phyloP scores from a whole-genome alignment of 1,140 invertebrate species.

The Heliconius eleuchia region DNA sequence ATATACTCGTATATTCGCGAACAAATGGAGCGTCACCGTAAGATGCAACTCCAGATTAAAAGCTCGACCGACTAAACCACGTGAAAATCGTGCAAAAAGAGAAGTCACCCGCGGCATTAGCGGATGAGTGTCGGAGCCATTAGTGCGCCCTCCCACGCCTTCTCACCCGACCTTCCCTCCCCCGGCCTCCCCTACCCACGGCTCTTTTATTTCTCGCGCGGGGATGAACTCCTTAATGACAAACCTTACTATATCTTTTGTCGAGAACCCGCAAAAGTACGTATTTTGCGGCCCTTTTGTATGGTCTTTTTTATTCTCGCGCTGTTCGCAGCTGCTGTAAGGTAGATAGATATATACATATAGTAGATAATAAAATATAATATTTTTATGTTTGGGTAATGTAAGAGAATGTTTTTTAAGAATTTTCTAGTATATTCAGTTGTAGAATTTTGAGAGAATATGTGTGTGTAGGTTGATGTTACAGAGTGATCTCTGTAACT shows the following conservation, averaged over 20 bases:
- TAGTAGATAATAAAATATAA: neutral
- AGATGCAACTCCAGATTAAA: slow-evolving; percentile 79
- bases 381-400: neutral
- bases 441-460: neutral
- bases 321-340: slow-evolving; percentile 54
- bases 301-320: slow-evolving; percentile 72
- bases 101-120: slow-evolving; percentile 79
- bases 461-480: neutral
- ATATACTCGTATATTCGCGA: slow-evolving; percentile 42
- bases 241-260: slow-evolving; percentile 81
- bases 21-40: slow-evolving; percentile 72
- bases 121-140: slow-evolving; percentile 80
- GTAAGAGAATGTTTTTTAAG: neutral
- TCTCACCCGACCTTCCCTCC: slow-evolving; percentile 48
- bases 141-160: slow-evolving; percentile 60
- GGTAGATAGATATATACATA: slow-evolving; percentile 30
- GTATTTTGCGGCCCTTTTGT: slow-evolving; percentile 80
- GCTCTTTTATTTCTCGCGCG: slow-evolving; percentile 80
- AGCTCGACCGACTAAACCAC: slow-evolving; percentile 78
- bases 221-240: slow-evolving; percentile 81
- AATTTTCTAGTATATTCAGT: neutral
- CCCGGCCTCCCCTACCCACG: slow-evolving; percentile 57
- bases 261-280: slow-evolving; percentile 77
- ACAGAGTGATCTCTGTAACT: no score
- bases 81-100: slow-evolving; percentile 80